Base-by-base conservation (phyloP, 2,113 vertebrate genomes). In the Hystrix brachyura region DNA sequence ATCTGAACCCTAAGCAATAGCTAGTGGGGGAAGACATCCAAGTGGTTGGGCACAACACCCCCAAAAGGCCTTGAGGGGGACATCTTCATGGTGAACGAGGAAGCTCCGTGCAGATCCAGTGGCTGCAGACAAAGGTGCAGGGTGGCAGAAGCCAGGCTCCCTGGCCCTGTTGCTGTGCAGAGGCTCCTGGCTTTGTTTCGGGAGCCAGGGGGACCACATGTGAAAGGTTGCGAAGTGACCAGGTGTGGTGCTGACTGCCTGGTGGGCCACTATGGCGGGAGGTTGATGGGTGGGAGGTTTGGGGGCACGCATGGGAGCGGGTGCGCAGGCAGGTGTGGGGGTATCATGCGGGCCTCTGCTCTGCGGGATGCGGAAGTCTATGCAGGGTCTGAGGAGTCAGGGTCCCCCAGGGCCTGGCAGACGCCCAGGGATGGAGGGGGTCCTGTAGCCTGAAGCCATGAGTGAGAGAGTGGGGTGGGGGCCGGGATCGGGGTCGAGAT, bases 1-100 rank as follows among this genome's bases (percentile, higher is more conserved):
- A 94, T 55, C 72, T 91, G 87, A 91, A 67, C 64, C 53, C 71
- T 60, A 64, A 71, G 38, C 71, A 18, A 11, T 14, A 76, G 55
- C 62, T 34, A 21, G 10, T 38, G 62, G 59, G 67, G 76, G 60
- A 71, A 51, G 82, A 38, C 34, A 46, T 78, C 65, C 14, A 43
- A 91, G 59, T 67, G 43, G 9, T 32, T 74, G 64, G 57, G 51
- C 23, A 13, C 8, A 7, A 23, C 12, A 1, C 55, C 19, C 32
- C 11, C 76, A 5, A 32, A 32, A 57, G 65, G 43, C 34, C 79
- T 72, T 0, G 12, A 55, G 74, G 60, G 64, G n/a, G 46, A 19
- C 48, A 10, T 0, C 2, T 3, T 13, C 3, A 0, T 5, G 23
- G 65, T 34, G 29, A 32, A 18, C 10, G 29, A 79, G 51, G n/a